Evolutionary conservation across 1,140 invertebrate species (phyloP), one percentile per base, ranked within the genome.

Genomic region (Philaenus spumarius): DNA sequence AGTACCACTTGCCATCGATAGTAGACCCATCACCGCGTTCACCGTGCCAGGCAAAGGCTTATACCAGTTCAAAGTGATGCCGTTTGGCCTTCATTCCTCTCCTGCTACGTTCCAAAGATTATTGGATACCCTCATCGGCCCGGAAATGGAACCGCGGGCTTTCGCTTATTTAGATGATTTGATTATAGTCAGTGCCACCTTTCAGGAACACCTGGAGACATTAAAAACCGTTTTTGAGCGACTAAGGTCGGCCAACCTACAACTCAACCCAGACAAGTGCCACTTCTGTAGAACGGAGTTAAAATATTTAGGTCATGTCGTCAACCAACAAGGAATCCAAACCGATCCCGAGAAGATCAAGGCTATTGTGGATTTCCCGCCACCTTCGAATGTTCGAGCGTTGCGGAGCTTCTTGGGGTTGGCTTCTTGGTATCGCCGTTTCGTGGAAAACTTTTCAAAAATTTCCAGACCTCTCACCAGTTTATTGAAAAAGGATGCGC

Each of bases 51-150:
- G 67, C 0, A 23, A 55, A 17, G 69, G 68, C 2, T 58, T 66
- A n/a, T 74, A 55, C 50, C 56, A 72, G 39, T 74, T 68, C 54
- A 45, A 52, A 9, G 54, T 62, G 1, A 66, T 73, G 62, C 70
- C 73, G 2, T 72, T 72, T 55, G 72, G 74, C 0, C 57, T 76
- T 1, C 58, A 59, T 23, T 71, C 70, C 59, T 62, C 62, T 2
- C 64, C 72, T 35, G n/a, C n/a, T n/a, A n/a, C n/a, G n/a, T n/a
- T n/a, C n/a, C n/a, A n/a, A n/a, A n/a, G n/a, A n/a, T n/a, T n/a
- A n/a, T n/a, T n/a, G n/a, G n/a, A n/a, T n/a, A n/a, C n/a, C n/a
- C n/a, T n/a, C n/a, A n/a, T n/a, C n/a, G n/a, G n/a, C n/a, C n/a
- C n/a, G n/a, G n/a, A n/a, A n/a, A n/a, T n/a, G n/a, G n/a, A 62